Conservation (phyloP, 1,140 invertebrate species). For the Steinernema feltiae region DNA sequence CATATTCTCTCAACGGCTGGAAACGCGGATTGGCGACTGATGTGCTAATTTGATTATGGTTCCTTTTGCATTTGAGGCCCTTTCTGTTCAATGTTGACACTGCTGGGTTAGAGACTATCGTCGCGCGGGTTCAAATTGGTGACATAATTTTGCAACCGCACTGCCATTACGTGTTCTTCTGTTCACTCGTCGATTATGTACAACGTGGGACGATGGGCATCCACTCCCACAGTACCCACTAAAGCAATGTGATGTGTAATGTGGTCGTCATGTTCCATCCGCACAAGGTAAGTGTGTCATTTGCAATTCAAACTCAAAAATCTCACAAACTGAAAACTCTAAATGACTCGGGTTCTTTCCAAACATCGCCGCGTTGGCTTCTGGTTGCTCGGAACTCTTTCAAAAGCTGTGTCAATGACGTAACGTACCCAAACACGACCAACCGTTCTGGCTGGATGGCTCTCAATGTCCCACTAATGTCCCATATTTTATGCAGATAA, state of each 20-base stretch:
- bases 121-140: neutral
- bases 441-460: neutral
- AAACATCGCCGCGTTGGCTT: neutral
- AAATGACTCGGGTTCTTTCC: neutral
- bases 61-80: neutral
- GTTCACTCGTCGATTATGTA: neutral
- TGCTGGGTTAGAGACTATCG: neutral
- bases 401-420: neutral
- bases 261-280: slow-evolving; percentile 4
- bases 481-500: neutral
- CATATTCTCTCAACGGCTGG: neutral
- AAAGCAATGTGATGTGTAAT: neutral
- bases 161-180: neutral
- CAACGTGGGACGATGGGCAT: neutral
- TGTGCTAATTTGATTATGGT: neutral
- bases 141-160: neutral
- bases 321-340: neutral
- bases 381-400: slow-evolving; percentile 8
- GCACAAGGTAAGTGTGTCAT: neutral
- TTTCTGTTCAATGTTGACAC: neutral
- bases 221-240: no score
- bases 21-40: neutral
- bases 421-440: neutral
- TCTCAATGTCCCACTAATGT: neutral
- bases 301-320: neutral